Base-by-base conservation (phyloP, 1,140 invertebrate species). In the Drosophila tristis region DNA sequence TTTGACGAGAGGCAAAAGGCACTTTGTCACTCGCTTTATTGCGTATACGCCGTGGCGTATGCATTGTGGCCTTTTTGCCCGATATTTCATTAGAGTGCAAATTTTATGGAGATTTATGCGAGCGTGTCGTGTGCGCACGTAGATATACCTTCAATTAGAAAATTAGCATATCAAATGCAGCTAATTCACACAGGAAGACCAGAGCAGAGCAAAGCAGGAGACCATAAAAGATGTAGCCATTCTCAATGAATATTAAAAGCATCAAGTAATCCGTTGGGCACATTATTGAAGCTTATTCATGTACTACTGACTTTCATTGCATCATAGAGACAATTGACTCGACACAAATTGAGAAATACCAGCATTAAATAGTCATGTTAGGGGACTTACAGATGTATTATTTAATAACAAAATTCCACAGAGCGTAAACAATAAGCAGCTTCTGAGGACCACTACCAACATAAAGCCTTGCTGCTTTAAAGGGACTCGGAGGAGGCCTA, bases 121-220 rank as follows among this genome's bases (percentile, higher is more conserved):
- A 51, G 43, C 56, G 48, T 53, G 39, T 42, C 20, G 43, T 20
- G 39, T 15, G 26, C 56, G 70, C 56, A 56, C 65, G 64, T 74
- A 60, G 13, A 45, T 42, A 71, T 31, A 48, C 42, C 54, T 57
- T 79, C 80, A 79, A 71, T 78, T 48, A 49, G 39, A 74, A 84
- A 79, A 82, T 82, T 82, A 82, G 79, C 79, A 84, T 82, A 68
- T 68, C 61, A 82, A 71, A 84, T 84, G 48, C 78, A 78, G 77
- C 7, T 65, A 62, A 75, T 66, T 79, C 42, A 57, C 80, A 67
- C 70, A 63, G 59, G 53, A 54, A 5, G 4, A 23, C 16, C 16
- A 15, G 16, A 58, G 15, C 53, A 29, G 11, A 23, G 29, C 47
- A 35, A 16, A 4, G 35, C 35, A 39, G 35, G 4, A 39, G 11